phyloP scores from a whole-genome alignment of 1,140 invertebrate species.

The Pinna nobilis region DNA sequence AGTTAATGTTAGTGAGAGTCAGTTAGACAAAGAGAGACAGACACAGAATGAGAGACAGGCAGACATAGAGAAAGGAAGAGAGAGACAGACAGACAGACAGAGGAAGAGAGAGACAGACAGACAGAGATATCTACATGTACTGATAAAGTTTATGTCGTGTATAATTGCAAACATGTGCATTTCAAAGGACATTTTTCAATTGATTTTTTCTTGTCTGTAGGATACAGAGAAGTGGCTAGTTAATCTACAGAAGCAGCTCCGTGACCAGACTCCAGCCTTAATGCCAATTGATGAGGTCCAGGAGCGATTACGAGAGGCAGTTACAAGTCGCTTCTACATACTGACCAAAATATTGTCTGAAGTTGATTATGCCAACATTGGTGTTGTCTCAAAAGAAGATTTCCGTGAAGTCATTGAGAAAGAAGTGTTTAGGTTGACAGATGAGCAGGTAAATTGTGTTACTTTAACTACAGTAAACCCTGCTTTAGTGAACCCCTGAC shows the following conservation, averaged over 20 bases:
- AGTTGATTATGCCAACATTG: slow-evolving; percentile 69
- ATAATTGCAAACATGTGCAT: too few species aligned
- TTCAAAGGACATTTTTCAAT: too few species aligned
- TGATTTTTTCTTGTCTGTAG: slow-evolving; percentile 35
- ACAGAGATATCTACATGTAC: too few species aligned
- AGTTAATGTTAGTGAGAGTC: too few species aligned
- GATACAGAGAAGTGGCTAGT: slow-evolving; percentile 58
- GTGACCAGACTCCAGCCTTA: slow-evolving; percentile 40
- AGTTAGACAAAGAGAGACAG: too few species aligned
- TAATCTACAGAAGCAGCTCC: slow-evolving; percentile 45
- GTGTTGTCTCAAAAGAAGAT: slow-evolving; percentile 66
- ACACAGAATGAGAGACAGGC: too few species aligned
- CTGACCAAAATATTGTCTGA: slow-evolving; percentile 60
- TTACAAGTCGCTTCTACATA: slow-evolving; percentile 57
- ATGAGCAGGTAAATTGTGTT: slow-evolving; percentile 69
- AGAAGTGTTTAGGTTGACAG: slow-evolving; percentile 60
- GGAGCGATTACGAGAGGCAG: slow-evolving; percentile 60
- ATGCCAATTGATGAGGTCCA: slow-evolving; percentile 59
- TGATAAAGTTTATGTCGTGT: too few species aligned
- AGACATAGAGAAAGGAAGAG: too few species aligned
- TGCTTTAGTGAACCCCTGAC: too few species aligned
- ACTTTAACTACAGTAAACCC: too few species aligned
- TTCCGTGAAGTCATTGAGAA: slow-evolving; percentile 63
- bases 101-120: too few species aligned
- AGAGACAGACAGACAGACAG: too few species aligned